Evolutionary conservation across 2,113 vertebrate genomes (phyloP).

Genomic region (Oryzias melastigma): DNA sequence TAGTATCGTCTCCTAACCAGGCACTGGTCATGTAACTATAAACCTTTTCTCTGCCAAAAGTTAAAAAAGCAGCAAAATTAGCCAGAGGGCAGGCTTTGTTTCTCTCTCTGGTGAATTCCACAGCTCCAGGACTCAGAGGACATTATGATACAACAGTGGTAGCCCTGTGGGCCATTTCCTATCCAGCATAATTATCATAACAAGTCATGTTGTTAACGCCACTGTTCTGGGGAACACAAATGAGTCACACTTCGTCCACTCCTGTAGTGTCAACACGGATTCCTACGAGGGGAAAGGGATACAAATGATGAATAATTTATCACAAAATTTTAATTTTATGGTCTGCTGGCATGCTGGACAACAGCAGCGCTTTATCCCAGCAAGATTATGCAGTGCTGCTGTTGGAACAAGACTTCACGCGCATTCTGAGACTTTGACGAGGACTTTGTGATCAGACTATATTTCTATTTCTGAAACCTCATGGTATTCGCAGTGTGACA

Average conservation of each 20-base stretch:
- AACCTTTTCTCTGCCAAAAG: too few species aligned
- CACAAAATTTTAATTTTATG: slow-evolving; percentile 65
- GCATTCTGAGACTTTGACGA: slow-evolving; percentile 2
- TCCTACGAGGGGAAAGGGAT: slow-evolving; percentile 56
- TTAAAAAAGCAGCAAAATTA: slow-evolving; percentile 30
- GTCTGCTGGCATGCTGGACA: slow-evolving; percentile 52
- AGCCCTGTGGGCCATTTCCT: slow-evolving; percentile 51
- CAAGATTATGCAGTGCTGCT: slow-evolving; percentile 25
- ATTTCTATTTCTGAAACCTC: slow-evolving; percentile 13
- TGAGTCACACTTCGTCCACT: slow-evolving; percentile 42
- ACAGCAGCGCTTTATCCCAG: slow-evolving; percentile 25
- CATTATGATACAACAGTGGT: slow-evolving; percentile 44
- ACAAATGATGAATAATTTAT: slow-evolving; percentile 74
- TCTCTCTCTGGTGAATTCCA: slow-evolving; percentile 46
- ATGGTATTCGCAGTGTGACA: slow-evolving; percentile 19
- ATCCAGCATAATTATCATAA: slow-evolving; percentile 62
- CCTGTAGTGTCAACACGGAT: slow-evolving; percentile 66
- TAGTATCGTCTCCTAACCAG: slow-evolving; percentile 28
- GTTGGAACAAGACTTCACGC: slow-evolving; percentile 4
- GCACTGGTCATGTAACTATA: too few species aligned
- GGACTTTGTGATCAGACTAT: slow-evolving; percentile 1
- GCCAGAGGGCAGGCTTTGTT: slow-evolving; percentile 51
- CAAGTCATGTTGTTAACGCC: slow-evolving; percentile 68
- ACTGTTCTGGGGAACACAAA: slow-evolving; percentile 65
- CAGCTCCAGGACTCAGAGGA: slow-evolving; percentile 40